Percentiles rank a stretch among this genome's conserved stretches.
Conservation (phyloP, 1,140 invertebrate species). For the Diabrotica undecimpunctata region DNA sequence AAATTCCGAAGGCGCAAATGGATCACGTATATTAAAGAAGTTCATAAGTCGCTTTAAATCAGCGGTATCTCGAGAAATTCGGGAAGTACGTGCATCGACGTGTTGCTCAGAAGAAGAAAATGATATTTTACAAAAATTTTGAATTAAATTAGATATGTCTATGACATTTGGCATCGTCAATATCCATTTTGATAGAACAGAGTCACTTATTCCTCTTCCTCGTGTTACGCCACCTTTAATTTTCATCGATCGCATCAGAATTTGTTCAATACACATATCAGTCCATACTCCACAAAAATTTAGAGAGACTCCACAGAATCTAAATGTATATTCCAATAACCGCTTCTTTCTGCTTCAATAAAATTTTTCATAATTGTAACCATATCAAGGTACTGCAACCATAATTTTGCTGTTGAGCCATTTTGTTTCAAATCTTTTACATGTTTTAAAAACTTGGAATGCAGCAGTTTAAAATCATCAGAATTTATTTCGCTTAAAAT, state of each 20-base stretch:
- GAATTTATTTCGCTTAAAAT: conserved; percentile 20
- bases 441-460: conserved; percentile 36
- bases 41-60: not conserved
- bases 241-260: conserved; percentile 8
- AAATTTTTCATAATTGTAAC: conserved; percentile 40
- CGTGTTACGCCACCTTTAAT: conserved; percentile 5
- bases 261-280: conserved; percentile 15
- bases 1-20: not conserved
- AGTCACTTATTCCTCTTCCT: not conserved
- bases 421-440: conserved; percentile 22
- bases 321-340: conserved; percentile 15
- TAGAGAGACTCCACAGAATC: too few relatives aligned
- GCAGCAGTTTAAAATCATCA: conserved; percentile 23
- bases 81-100: not conserved
- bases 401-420: conserved; percentile 38
- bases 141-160: not conserved
- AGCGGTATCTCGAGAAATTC: not conserved
- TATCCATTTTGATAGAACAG: conserved; percentile 10
- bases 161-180: conserved; percentile 4
- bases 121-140: conserved; percentile 8
- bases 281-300: conserved; percentile 10
- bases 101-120: conserved; percentile 7
- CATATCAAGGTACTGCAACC: conserved; percentile 45
- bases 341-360: conserved; percentile 18
- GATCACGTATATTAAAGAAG: not conserved